Base-by-base conservation (phyloP, 2,113 vertebrate genomes). In the Prochilodus magdalenae region DNA sequence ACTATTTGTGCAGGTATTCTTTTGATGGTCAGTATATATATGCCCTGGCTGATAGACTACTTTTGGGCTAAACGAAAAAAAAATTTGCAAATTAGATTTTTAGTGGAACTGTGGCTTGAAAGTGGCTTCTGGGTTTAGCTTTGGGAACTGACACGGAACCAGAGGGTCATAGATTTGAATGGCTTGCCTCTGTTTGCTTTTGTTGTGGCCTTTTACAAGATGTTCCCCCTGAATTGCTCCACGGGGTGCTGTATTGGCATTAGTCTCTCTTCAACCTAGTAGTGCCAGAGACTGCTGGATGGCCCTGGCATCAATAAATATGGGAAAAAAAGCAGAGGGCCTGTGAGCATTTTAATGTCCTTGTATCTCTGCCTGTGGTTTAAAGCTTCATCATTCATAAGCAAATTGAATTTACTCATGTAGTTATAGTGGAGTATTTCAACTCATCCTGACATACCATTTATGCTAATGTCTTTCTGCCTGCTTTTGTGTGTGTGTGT, bases 381-480 rank as follows among this genome's bases (percentile, higher is more conserved):
- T 60, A 60, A 69, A 36, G 30, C 33, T 36, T 69, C 33, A 36
- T 69, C 65, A 40, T 40, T 69, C 33, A 69, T 14, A 69, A 69
- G 65, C 24, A 40, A 69, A 69, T 36, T 36, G 65, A 69, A 69
- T 60, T 60, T 60, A 60, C 57, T 60, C 57, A 5, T 60, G 11
- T 26, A 13, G 57, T 60, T 26, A 60, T 60, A 60, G 22, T 60
- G 57, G 57, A 60, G 57, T 60, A 60, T 15, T 60, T 60, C 57
- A 60, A 26, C 57, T 26, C 57, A 60, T 60, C 57, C 22, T 57
- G 53, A 57, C 53, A 57, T 57, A 57, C 53, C 22, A 57, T 71
- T 36, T 71, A 71, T 71, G 27, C 40, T 40, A 71, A 71, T 74
- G 53, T 67, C n/a, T 65, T 57, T 26, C 8, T 75, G 47, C 26